Conservation (phyloP, 2,888 invertebrate genomes). For the Oligia fasciuncula region DNA sequence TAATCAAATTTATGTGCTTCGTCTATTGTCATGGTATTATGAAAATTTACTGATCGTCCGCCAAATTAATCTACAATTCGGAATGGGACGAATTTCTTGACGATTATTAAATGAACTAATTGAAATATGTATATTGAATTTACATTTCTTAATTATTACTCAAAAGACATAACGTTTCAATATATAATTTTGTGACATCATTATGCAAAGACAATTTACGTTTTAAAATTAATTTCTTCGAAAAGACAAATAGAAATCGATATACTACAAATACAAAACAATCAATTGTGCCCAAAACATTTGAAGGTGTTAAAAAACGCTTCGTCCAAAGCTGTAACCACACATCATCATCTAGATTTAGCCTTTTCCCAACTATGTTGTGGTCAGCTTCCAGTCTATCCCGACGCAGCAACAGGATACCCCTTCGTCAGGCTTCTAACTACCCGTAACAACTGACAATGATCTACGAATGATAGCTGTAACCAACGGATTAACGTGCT, state of each 20-base stretch:
- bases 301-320: not conserved
- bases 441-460: not conserved
- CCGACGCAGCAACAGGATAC: too few species aligned
- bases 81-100: not conserved
- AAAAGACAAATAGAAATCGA: too few species aligned
- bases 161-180: not conserved
- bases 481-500: not conserved
- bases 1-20: slow-evolving; percentile 24
- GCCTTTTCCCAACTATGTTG: not conserved
- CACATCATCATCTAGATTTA: not conserved
- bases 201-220: too few species aligned
- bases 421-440: too few species aligned
- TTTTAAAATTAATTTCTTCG: too few species aligned
- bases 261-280: too few species aligned
- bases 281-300: not conserved
- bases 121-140: not conserved
- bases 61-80: slow-evolving; percentile 16
- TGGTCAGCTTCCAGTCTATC: not conserved
- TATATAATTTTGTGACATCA: not conserved
- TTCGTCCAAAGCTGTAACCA: not conserved
- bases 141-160: too few species aligned
- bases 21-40: slow-evolving; percentile 17
- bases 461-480: not conserved
- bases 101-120: not conserved
- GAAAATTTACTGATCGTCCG: not conserved